Base-by-base conservation (phyloP, 2,113 vertebrate genomes). In the Accipiter cooperii region DNA sequence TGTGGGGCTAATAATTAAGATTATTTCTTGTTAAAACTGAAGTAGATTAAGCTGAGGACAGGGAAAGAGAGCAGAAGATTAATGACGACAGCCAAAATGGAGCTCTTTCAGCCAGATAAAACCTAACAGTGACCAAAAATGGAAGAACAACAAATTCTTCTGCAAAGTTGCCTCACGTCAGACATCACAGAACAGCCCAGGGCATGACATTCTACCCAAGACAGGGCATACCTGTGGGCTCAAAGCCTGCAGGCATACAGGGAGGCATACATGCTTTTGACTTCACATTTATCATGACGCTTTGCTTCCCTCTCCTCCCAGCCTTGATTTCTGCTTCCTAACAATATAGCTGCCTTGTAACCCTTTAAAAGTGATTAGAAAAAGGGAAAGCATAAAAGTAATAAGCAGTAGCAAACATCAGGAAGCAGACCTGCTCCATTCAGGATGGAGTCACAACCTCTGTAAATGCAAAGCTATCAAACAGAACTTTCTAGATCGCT, bases 391-490 rank as follows among this genome's bases (percentile, higher is more conserved):
- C 38, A 38, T 49, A 9, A 14, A 85, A 92, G 42, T 58, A 47
- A 40, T 87, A 87, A 89, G 84, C 87, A 77, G 75, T 74, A 83
- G 36, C 42, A 93, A 93, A 80, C 68, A 84, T 83, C 87, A 93
- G 89, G 95, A 96, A 97, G 89, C 74, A 95, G 34, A 81, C 40
- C 49, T 85, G 18, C 24, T 68, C 75, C 36, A 31, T 94, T 95
- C 91, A 93, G 84, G 63, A 66, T 85, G 78, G 46, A 93, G 84
- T 70, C 71, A 34, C 5, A 78, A 95, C 89, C 94, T 95, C 68
- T 80, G 74, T 85, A 90, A 97, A 95, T 70, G 85, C 94, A 91
- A 83, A 91, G 84, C 68, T 86, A 69, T 74, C 89, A 93, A 57
- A 91, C 42, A 70, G 78, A 94, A 87, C 73, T 93, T 94, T 86